Conservation (phyloP, 2,797 vertebrate species). For the Euthynnus affinis region DNA sequence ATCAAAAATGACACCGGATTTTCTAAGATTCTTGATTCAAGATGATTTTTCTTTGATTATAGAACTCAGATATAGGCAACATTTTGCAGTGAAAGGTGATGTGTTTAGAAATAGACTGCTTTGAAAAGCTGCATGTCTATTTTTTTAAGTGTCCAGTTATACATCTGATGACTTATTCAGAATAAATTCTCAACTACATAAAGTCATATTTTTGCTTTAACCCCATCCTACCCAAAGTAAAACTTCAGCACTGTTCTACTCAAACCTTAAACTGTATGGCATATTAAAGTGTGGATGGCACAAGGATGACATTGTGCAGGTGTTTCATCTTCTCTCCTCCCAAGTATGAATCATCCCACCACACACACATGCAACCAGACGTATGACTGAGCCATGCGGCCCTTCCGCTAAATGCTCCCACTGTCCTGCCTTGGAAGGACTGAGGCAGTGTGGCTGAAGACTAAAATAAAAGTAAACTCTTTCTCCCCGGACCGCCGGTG, state of each 20-base stretch:
- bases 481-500: slow-evolving; percentile 68
- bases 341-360: slow-evolving; percentile 54
- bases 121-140: too few species aligned
- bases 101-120: too few species aligned
- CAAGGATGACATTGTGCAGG: slow-evolving; percentile 69
- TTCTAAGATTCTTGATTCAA: too few species aligned
- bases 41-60: too few species aligned
- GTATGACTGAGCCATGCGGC: slow-evolving; percentile 44
- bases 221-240: neutral
- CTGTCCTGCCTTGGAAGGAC: slow-evolving; percentile 71
- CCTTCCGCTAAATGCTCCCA: slow-evolving; percentile 76
- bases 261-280: neutral
- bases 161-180: neutral
- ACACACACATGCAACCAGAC: slow-evolving; percentile 44
- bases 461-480: slow-evolving; percentile 78
- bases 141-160: neutral
- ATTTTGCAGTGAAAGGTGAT: too few species aligned
- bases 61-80: too few species aligned
- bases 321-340: slow-evolving; percentile 58
- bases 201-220: neutral
- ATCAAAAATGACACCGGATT: too few species aligned
- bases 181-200: neutral
- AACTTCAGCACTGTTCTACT: neutral
- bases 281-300: slow-evolving; percentile 43
- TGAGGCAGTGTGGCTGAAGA: slow-evolving; percentile 59